Percentiles rank a stretch among this genome's conserved stretches.
Evolutionary conservation across 2,888 invertebrate genomes (phyloP).

Genomic region (Eudasyphora cyanicolor): DNA sequence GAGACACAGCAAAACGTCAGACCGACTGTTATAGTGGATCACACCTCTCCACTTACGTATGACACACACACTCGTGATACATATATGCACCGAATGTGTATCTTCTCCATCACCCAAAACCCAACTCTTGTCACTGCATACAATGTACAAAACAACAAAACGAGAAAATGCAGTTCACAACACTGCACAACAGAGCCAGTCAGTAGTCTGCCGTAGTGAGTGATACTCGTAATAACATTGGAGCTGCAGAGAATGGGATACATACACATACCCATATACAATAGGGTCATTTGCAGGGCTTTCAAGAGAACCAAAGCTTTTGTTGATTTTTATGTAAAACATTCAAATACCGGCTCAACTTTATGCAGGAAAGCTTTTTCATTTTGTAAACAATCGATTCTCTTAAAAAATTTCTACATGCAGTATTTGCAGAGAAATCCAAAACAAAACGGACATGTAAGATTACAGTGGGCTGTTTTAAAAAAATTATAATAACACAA

Average conservation of each 20-base stretch:
- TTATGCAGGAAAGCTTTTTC: neutral
- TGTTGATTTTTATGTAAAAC: neutral
- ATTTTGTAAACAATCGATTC: conserved; percentile 9
- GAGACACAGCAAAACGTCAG: neutral
- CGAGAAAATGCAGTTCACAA: conserved; percentile 21
- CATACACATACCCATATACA: neutral
- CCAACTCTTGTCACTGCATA: neutral
- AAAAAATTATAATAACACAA: too few species aligned
- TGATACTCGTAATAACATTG: conserved; percentile 17
- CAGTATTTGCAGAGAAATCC: neutral
- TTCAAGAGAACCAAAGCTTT: conserved; percentile 2
- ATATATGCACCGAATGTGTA: neutral
- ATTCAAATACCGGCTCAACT: conserved; percentile 9
- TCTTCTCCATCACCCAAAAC: neutral
- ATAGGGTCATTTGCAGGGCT: too few species aligned
- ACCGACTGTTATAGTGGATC: conserved; percentile 10
- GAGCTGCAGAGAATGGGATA: neutral
- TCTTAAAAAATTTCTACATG: neutral
- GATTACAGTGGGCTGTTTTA: too few species aligned
- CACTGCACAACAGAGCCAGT: neutral
- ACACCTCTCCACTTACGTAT: conserved; percentile 11
- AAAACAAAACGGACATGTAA: neutral
- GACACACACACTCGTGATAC: neutral
- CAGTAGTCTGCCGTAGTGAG: neutral
- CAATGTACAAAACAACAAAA: neutral